Percentiles rank a stretch among this genome's conserved stretches.
Conservation (phyloP, 1,140 invertebrate species). For the Solenopsis fugax region DNA sequence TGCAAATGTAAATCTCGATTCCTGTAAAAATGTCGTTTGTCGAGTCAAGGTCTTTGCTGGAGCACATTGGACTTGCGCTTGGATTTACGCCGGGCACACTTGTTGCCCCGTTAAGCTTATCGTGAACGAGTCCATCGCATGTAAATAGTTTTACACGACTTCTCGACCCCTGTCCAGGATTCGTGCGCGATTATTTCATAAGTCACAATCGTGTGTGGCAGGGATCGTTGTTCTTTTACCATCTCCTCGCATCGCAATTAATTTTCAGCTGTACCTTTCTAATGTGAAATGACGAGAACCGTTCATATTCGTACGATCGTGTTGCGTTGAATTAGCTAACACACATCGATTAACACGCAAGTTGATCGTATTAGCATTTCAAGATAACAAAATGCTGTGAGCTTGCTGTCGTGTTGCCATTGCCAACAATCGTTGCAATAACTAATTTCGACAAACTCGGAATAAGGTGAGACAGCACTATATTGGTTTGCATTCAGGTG, state of each 20-base stretch:
- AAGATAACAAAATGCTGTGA: too few species aligned
- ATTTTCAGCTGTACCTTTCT: not conserved
- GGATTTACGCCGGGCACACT: conserved; percentile 68
- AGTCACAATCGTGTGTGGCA: conserved; percentile 29
- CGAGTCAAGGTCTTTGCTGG: conserved; percentile 44
- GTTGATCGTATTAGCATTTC: not conserved
- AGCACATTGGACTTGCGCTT: conserved; percentile 48
- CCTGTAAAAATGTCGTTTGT: not conserved
- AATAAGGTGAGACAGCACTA: too few species aligned
- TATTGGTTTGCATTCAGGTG: too few species aligned
- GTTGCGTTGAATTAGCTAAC: not conserved
- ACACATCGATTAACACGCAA: not conserved
- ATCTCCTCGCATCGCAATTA: not conserved
- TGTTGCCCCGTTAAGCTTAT: conserved; percentile 76
- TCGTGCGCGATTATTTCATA: conserved; percentile 33
- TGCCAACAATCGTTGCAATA: too few species aligned
- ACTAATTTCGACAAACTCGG: too few species aligned
- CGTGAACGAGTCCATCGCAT: conserved; percentile 73
- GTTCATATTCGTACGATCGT: not conserved
- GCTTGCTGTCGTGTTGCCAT: too few species aligned
- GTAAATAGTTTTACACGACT: conserved; percentile 69
- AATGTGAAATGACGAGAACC: not conserved
- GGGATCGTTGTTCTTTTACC: not conserved
- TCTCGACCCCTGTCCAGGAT: conserved; percentile 46
- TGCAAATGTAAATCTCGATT: not conserved